A percentile compares a stretch with the other conserved stretches of the same genome.
These are phyloP conservation scores for Champsocephalus gunnari DNA, from an alignment of 2,797 vertebrate species.

Conservation along the genomic window DNA sequence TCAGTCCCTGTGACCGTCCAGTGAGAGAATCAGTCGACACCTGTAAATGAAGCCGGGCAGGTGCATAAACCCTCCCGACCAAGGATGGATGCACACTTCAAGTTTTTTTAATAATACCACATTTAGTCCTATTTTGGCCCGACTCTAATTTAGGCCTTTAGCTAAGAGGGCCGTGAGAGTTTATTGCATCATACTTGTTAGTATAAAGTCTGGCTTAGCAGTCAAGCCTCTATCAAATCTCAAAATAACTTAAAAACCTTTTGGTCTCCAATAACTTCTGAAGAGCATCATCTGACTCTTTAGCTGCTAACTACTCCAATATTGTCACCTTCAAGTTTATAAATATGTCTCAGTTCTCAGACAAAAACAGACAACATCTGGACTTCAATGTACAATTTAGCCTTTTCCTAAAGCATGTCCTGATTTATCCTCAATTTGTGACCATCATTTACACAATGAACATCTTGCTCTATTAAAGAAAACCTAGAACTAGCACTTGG, in stretches of 20 bases:
- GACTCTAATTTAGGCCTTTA: slow-evolving; percentile 35
- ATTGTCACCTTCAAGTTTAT: neutral
- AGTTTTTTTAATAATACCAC: slow-evolving; percentile 36
- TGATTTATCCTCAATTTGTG: too few relatives aligned
- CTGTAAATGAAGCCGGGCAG: slow-evolving; percentile 88
- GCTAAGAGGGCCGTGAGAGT: neutral
- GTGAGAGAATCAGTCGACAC: slow-evolving; percentile 88
- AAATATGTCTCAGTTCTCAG: neutral
- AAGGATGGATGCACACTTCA: slow-evolving; percentile 65
- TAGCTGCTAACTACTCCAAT: neutral
- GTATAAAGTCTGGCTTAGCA: slow-evolving; percentile 9
- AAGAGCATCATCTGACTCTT: neutral
- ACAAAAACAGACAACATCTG: too few relatives aligned
- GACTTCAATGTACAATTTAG: too few relatives aligned
- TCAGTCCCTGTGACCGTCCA: slow-evolving; percentile 84
- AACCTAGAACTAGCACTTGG: too few relatives aligned
- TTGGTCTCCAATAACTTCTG: neutral
- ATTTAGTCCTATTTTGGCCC: slow-evolving; percentile 61
- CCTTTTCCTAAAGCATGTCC: too few relatives aligned
- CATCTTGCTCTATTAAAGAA: too few relatives aligned
- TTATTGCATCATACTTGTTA: slow-evolving; percentile 4
- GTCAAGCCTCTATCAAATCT: neutral
- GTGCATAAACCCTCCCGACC: slow-evolving; percentile 78
- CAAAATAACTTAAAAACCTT: neutral
- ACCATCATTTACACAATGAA: too few relatives aligned